phyloP scores from a whole-genome alignment of 1,140 invertebrate genomes.

The Drosophila micromelanica region DNA sequence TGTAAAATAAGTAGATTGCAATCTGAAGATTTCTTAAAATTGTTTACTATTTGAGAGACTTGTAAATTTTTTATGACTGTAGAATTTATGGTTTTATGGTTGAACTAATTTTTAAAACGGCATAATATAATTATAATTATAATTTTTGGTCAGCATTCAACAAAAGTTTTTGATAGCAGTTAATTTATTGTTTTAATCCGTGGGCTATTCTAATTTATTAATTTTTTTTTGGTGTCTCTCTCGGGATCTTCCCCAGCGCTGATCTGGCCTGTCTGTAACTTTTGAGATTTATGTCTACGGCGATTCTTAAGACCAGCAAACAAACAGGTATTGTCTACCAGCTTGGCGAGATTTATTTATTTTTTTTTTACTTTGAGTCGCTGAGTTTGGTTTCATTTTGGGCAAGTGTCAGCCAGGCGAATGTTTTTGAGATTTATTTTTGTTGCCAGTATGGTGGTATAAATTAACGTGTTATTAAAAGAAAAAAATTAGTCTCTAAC shows the following conservation, averaged over 20 bases:
- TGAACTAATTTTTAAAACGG: background rate
- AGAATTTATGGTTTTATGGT: too few relatives aligned
- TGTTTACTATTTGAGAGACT: too few relatives aligned
- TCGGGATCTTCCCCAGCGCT: slow-evolving; percentile 10
- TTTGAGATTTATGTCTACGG: slow-evolving; percentile 71
- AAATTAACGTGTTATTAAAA: slow-evolving; percentile 1
- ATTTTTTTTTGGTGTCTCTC: background rate
- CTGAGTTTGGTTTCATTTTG: slow-evolving; percentile 27
- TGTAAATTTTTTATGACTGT: background rate
- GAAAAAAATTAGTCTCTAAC: background rate
- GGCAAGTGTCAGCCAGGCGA: slow-evolving; percentile 11
- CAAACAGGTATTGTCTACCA: slow-evolving; percentile 67
- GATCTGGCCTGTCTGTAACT: slow-evolving; percentile 51
- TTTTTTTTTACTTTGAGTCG: slow-evolving; percentile 4
- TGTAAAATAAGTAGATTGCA: too few relatives aligned
- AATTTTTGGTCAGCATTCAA: slow-evolving; percentile 10
- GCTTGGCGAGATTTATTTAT: slow-evolving; percentile 29
- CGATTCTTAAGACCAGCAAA: slow-evolving; percentile 59
- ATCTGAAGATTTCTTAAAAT: too few relatives aligned
- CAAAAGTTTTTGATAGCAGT: slow-evolving; percentile 1
- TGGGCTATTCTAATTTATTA: background rate
- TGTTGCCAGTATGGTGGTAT: background rate
- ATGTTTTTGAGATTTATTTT: slow-evolving; percentile 17
- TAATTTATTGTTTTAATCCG: slow-evolving; percentile 27
- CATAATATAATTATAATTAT: background rate